phyloP scores from a whole-genome alignment of 1,140 invertebrate genomes.

The Drosophila nasuta region DNA sequence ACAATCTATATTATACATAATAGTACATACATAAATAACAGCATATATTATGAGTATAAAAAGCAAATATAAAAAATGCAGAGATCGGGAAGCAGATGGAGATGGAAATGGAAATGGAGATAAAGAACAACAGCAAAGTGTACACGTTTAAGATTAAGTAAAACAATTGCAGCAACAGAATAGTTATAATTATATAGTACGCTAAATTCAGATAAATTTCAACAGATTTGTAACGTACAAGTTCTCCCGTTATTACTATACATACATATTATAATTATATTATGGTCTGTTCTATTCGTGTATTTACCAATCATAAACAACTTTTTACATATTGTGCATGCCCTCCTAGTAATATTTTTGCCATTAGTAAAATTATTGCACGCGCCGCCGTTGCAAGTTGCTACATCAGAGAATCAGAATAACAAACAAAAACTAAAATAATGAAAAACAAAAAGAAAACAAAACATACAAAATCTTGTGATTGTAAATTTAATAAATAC shows the following conservation, averaged over 20 bases:
- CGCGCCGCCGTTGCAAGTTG: slow-evolving; percentile 50
- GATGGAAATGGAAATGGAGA: not conserved
- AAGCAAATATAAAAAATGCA: slow-evolving; percentile 44
- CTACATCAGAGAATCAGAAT: slow-evolving; percentile 45
- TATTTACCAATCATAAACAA: slow-evolving; percentile 52
- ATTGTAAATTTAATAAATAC: slow-evolving; percentile 80
- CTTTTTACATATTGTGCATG: slow-evolving; percentile 50
- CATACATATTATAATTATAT: not conserved
- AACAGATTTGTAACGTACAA: slow-evolving; percentile 49
- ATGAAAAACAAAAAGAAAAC: slow-evolving; percentile 31
- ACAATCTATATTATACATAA: slow-evolving; percentile 79
- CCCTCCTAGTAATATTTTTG: slow-evolving; percentile 73
- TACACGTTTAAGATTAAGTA: slow-evolving; percentile 69
- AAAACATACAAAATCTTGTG: slow-evolving; percentile 68
- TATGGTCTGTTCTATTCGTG: slow-evolving; percentile 62
- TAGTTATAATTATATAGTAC: slow-evolving; percentile 75
- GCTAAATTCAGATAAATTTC: slow-evolving; percentile 63
- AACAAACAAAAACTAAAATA: slow-evolving; percentile 47
- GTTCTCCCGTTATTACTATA: slow-evolving; percentile 55
- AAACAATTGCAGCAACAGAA: slow-evolving; percentile 74
- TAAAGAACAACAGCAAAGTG: slow-evolving; percentile 55
- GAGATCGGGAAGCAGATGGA: not conserved
- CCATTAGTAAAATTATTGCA: slow-evolving; percentile 76
- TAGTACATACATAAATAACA: slow-evolving; percentile 45
- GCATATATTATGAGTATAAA: slow-evolving; percentile 53